phyloP scores from a whole-genome alignment of 2,888 invertebrate genomes.

The Lasiommata megera region DNA sequence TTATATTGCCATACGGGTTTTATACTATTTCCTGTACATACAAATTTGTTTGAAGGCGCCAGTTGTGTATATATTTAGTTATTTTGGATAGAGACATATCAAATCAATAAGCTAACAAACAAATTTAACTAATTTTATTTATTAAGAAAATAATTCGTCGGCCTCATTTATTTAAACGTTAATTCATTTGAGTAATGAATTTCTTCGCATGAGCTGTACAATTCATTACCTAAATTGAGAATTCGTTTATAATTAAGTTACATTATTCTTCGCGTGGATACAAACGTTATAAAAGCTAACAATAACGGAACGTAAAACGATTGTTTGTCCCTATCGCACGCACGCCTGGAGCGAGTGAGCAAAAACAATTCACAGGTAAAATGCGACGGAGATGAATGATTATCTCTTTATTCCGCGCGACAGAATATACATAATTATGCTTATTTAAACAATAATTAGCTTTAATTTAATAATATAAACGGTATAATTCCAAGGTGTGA shows the following conservation, averaged over 20 bases:
- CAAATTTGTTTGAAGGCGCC: neutral
- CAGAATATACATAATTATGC: neutral
- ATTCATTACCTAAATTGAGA: too few relatives aligned
- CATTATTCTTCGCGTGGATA: too few relatives aligned
- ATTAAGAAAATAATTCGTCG: too few relatives aligned
- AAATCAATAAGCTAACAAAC: neutral
- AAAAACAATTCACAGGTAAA: neutral
- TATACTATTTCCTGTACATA: neutral
- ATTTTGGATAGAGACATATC: neutral
- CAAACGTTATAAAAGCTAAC: too few relatives aligned
- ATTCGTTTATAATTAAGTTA: too few relatives aligned
- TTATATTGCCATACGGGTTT: neutral
- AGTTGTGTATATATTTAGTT: neutral
- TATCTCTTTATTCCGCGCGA: neutral
- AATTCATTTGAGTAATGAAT: too few relatives aligned
- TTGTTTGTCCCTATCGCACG: neutral
- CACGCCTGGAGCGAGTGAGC: neutral
- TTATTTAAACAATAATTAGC: neutral
- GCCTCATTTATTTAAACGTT: too few relatives aligned
- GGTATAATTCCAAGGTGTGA: neutral
- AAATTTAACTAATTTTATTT: neutral
- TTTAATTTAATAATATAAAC: neutral
- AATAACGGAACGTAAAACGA: too few relatives aligned
- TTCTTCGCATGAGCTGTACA: too few relatives aligned
- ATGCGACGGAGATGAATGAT: neutral